phyloP scores from a whole-genome alignment of 2,797 vertebrate species.

The Florisuga fusca region DNA sequence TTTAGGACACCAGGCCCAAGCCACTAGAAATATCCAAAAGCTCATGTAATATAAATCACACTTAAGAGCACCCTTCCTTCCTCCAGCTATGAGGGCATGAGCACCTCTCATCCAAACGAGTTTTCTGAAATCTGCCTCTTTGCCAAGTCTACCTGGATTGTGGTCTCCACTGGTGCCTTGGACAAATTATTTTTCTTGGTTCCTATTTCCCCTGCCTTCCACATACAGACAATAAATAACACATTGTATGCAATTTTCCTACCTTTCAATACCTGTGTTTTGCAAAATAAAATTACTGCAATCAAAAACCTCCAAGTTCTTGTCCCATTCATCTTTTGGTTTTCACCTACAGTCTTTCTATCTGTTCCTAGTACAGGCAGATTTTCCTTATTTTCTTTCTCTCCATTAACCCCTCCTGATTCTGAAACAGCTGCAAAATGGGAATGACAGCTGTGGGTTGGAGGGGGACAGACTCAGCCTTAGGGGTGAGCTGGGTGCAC shows the following conservation, averaged over 20 bases:
- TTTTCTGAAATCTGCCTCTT: neutral
- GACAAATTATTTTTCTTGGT: neutral
- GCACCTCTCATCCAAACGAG: neutral
- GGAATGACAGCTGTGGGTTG: neutral
- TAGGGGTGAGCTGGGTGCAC: neutral
- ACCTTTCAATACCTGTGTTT: neutral
- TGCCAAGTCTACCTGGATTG: neutral
- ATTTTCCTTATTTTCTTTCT: neutral
- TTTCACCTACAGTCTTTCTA: neutral
- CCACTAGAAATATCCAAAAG: neutral
- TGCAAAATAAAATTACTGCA: neutral
- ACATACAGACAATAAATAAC: neutral
- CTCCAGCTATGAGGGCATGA: neutral
- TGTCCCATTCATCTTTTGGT: neutral
- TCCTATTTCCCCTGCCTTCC: neutral
- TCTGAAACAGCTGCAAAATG: neutral
- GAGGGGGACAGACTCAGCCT: neutral
- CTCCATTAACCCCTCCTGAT: neutral
- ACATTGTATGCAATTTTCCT: neutral
- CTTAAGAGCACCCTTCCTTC: neutral
- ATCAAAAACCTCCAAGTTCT: neutral
- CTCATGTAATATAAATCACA: neutral
- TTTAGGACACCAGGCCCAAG: neutral
- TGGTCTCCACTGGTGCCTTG: accelerated
- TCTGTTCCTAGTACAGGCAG: neutral